Evolutionary conservation across 2,888 invertebrate species (phyloP), one percentile per base, ranked within the genome.

Genomic region (Pandemis cinnamomeana): DNA sequence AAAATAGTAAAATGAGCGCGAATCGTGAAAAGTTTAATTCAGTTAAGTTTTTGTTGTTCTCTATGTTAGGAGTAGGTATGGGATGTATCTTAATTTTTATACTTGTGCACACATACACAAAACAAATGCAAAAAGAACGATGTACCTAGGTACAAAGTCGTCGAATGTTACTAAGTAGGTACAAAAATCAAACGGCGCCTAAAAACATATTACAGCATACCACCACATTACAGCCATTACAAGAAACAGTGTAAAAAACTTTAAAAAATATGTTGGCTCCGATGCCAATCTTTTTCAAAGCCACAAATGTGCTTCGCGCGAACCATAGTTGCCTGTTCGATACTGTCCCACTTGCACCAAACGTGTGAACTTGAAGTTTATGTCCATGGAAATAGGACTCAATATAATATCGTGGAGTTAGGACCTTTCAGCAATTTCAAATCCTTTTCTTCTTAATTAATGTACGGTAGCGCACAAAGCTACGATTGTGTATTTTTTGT

Each of bases 401-500:
- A 79, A 80, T 86, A 84, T 83, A 77, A 69, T 75, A 72, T 64
- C 67, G 68, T 71, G 55, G 36, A 71, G 79, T 79, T 83, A 82
- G 70, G 83, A 81, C 84, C 81, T 88, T 90, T 86, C 81, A 41
- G 61, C 42, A 79, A 76, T 80, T 80, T 80, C 80, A 83, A 84
- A 84, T 84, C 81, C 83, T 84, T 88, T 88, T 84, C 83, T 87
- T 89, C 89, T 87, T 92, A 91, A 92, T 92, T 90, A 91, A 91
- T 89, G 91, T 91, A 91, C 88, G 87, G 88, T 87, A 84, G 85
- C 88, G 90, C 87, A 87, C 87, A 91, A 89, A 88, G 89, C 89
- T 88, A 81, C 85, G 86, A 87, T 90, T 92, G 88, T 91, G 80
- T 89, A 83, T 89, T 90, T 90, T 91, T 89, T 89, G 81, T 88